Evolutionary conservation across 2,113 vertebrate genomes (phyloP), one percentile per base, ranked within the genome.

Genomic region (Falco punctatus): DNA sequence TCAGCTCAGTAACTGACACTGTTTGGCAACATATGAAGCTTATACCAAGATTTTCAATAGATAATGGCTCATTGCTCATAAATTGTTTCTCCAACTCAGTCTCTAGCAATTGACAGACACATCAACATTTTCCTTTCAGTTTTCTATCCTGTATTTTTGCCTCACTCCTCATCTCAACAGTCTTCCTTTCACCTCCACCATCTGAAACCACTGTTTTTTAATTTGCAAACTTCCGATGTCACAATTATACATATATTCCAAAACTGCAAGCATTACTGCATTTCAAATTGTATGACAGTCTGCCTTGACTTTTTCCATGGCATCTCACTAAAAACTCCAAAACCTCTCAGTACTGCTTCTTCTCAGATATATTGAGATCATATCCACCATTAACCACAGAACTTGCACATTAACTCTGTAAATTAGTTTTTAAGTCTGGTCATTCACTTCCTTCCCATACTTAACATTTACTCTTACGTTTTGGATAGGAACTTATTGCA

Each of bases 401-500:
- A n/a, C 7, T 57, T 12, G 6, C 18, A 28, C 1, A 18, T 48
- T 58, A 81, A 67, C 49, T 94, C 32, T 57, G 19, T 54, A 10
- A 35, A 64, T 57, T 51, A 67, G 15, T 28, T 92, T 46, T 19
- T 33, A 82, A 81, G 7, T 17, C 52, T 64, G 52, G 44, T 54
- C 61, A 40, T 23, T 66, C 38, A 20, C 38, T 46, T 81, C 59
- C 12, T 79, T 35, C 40, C 49, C 86, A 89, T 2, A 46, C 6
- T 96, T 55, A 69, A 51, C 21, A 58, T 69, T 35, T 20, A 86
- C 27, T 95, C 99, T 98, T 98, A 99, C 99, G 62, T 98, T 98
- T 98, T 99, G 55, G 98, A 99, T 8, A 99, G 97, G 97, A 99
- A 99, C 65, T 98, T 98, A 97, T 99, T 99, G 96, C 99, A 99